These are phyloP conservation scores for Mya arenaria DNA, from an alignment of 1,140 invertebrate genomes.

Conservation along the genomic window DNA sequence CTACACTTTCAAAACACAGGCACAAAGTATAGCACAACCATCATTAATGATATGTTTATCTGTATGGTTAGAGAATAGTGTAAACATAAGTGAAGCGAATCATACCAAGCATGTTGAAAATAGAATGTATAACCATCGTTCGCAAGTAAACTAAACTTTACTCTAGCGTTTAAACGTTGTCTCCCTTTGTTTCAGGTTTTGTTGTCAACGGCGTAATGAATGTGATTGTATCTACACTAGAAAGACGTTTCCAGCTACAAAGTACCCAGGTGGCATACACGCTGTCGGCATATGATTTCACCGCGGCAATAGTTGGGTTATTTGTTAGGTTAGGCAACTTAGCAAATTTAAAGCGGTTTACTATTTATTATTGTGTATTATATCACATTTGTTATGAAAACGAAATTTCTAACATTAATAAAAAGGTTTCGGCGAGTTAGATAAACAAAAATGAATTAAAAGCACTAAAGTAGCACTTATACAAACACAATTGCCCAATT, in stretches of 20 bases:
- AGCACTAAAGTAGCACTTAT: too few species aligned
- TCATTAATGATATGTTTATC: background rate
- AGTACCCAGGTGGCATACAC: conserved; percentile 89
- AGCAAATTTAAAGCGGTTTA: too few species aligned
- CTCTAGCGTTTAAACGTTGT: background rate
- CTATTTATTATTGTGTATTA: too few species aligned
- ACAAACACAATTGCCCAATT: too few species aligned
- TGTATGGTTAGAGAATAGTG: background rate
- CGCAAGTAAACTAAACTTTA: background rate
- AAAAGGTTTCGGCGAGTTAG: too few species aligned
- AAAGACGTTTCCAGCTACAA: conserved; percentile 88
- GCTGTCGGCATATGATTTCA: conserved; percentile 91
- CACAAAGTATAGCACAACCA: background rate
- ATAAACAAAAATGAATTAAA: too few species aligned
- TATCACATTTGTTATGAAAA: too few species aligned
- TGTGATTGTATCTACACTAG: conserved; percentile 93
- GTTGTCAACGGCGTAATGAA: conserved; percentile 94
- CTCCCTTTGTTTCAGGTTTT: conserved; percentile 84
- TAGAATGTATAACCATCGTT: background rate
- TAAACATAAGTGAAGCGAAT: background rate
- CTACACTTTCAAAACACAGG: too few species aligned
- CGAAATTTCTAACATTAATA: too few species aligned
- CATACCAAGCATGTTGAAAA: background rate
- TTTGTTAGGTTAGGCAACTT: conserved; percentile 83
- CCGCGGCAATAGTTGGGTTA: conserved; percentile 89